Evolutionary conservation across 2,113 vertebrate species (phyloP).

Genomic region (Platycercus adscitus): DNA sequence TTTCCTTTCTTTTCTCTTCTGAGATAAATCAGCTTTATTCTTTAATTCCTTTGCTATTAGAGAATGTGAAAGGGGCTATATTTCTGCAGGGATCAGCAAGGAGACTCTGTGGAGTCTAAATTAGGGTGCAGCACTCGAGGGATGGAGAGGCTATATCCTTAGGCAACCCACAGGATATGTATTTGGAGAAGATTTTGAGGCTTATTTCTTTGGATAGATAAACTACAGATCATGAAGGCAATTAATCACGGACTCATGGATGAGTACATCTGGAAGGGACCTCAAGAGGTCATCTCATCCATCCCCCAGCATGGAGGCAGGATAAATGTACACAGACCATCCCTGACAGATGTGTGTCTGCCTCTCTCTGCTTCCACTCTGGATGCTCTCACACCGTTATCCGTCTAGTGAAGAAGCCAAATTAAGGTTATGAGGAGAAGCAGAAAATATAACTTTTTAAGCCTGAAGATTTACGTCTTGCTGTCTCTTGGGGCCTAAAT

Average conservation of each 20-base stretch:
- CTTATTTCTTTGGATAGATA: constrained; percentile 52
- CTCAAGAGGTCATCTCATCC: constrained; percentile 53
- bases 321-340: constrained; percentile 50
- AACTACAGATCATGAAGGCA: constrained; percentile 42
- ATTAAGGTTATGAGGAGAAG: not conserved
- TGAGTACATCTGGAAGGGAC: constrained; percentile 38
- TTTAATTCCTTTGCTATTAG: constrained; percentile 2
- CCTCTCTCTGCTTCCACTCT: constrained; percentile 43
- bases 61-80: not conserved
- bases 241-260: constrained; percentile 56
- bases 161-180: not conserved
- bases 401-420: not conserved
- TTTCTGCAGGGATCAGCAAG: not conserved
- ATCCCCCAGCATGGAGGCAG: constrained; percentile 9
- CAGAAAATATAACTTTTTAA: constrained; percentile 36
- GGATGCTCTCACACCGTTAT: not conserved
- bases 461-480: not conserved
- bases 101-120: not conserved
- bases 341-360: constrained; percentile 56
- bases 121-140: not conserved
- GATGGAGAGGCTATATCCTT: not conserved
- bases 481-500: not conserved
- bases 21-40: constrained; percentile 13
- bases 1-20: not conserved
- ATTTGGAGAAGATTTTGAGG: constrained; percentile 37